Evolutionary conservation across 2,888 invertebrate species (phyloP).

Genomic region (Amphipyra tragopoginis): DNA sequence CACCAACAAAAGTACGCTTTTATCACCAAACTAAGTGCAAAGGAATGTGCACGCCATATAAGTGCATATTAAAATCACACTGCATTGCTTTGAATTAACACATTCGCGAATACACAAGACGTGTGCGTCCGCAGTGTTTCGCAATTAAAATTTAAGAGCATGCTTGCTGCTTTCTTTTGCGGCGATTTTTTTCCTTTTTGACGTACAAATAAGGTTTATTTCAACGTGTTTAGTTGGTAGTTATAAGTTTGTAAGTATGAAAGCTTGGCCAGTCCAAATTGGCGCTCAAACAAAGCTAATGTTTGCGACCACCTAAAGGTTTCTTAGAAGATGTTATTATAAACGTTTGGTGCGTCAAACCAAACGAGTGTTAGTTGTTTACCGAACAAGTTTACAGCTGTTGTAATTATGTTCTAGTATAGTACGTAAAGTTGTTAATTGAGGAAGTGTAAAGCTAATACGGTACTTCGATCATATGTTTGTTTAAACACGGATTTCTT

Average conservation of each 20-base stretch:
- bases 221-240: slow-evolving; percentile 39
- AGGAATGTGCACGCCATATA: slow-evolving; percentile 81
- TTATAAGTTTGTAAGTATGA: slow-evolving; percentile 62
- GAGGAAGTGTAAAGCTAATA: slow-evolving; percentile 72
- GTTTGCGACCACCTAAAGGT: slow-evolving; percentile 88
- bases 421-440: slow-evolving; percentile 68
- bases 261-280: slow-evolving; percentile 79
- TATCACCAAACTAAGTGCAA: slow-evolving; percentile 59
- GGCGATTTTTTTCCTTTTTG: slow-evolving; percentile 47
- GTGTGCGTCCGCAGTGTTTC: slow-evolving; percentile 73
- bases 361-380: slow-evolving; percentile 68
- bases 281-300: slow-evolving; percentile 82
- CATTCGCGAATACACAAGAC: slow-evolving; percentile 78
- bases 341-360: slow-evolving; percentile 57
- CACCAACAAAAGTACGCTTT: slow-evolving; percentile 46
- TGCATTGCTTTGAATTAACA: slow-evolving; percentile 83
- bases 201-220: slow-evolving; percentile 54
- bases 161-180: slow-evolving; percentile 56
- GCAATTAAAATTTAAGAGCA: slow-evolving; percentile 82
- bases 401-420: slow-evolving; percentile 67
- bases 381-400: slow-evolving; percentile 66
- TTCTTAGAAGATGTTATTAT: slow-evolving; percentile 75
- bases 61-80: slow-evolving; percentile 73
- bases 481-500: slow-evolving; percentile 58
- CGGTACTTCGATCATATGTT: slow-evolving; percentile 61